Conservation (phyloP, 1,140 invertebrate species). For the Magallana ariakensis region DNA sequence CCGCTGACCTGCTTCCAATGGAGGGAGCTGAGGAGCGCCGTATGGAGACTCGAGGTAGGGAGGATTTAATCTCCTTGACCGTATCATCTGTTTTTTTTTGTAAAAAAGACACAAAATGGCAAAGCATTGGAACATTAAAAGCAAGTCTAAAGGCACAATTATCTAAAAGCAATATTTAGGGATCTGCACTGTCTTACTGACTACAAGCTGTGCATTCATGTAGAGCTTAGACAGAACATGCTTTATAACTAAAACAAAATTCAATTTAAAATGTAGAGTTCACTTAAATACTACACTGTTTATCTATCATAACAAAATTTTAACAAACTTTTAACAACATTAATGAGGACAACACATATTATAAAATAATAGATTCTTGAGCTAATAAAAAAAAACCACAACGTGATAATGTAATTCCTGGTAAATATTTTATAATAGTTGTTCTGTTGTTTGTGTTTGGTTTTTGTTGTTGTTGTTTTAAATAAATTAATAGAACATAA, state of each 20-base stretch:
- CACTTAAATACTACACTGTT: too few relatives aligned
- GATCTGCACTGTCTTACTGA: neutral
- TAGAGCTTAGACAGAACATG: neutral
- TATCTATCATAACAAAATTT: too few relatives aligned
- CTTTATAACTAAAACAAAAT: neutral
- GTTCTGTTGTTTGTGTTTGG: too few relatives aligned
- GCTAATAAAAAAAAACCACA: neutral
- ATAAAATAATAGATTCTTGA: neutral
- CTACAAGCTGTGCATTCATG: neutral
- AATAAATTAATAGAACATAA: too few relatives aligned
- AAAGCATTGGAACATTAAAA: conserved; percentile 24
- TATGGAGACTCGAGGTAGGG: neutral
- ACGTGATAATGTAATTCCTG: neutral
- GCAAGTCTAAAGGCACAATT: neutral
- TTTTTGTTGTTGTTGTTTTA: too few relatives aligned
- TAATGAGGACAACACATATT: neutral
- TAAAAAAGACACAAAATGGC: conserved; percentile 4
- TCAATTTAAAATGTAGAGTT: too few relatives aligned
- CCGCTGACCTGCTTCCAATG: neutral
- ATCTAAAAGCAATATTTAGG: neutral
- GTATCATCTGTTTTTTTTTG: conserved; percentile 1
- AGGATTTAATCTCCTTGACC: neutral
- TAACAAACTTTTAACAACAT: neutral
- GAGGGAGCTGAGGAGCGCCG: neutral
- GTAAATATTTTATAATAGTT: neutral